A percentile compares a stretch with the other conserved stretches of the same genome.
Evolutionary conservation across 2,888 invertebrate genomes (phyloP).

Genomic region (Hemaris fuciformis): DNA sequence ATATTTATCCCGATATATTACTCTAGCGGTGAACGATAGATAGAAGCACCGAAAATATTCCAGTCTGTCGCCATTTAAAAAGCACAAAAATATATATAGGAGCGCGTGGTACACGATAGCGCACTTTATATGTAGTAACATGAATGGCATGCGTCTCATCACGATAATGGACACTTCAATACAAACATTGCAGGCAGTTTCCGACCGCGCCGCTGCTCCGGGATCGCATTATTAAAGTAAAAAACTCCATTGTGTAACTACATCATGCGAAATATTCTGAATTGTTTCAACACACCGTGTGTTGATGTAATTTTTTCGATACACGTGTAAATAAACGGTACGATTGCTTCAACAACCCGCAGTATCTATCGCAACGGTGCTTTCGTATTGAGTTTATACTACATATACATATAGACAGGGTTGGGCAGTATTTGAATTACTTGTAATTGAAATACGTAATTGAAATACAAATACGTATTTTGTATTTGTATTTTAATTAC

Average conservation of each 20-base stretch:
- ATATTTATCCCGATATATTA: neutral
- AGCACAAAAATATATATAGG: neutral
- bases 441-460: no score
- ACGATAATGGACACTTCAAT: conserved; percentile 64
- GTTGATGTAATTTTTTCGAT: neutral
- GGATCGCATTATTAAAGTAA: conserved; percentile 25
- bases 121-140: conserved; percentile 41
- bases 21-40: neutral
- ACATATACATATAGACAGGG: no score
- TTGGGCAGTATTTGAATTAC: no score
- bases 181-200: conserved; percentile 44
- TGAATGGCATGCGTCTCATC: conserved; percentile 51
- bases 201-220: conserved; percentile 39
- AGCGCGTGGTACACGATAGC: conserved; percentile 15
- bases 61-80: neutral
- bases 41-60: neutral
- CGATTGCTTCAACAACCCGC: neutral
- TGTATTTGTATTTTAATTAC: no score
- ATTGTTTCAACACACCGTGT: conserved; percentile 18
- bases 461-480: no score
- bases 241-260: conserved; percentile 27
- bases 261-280: conserved; percentile 23
- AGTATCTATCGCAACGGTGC: neutral
- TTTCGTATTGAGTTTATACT: neutral
- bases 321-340: neutral